phyloP scores from a whole-genome alignment of 1,140 invertebrate species.

The Antheraea pernyi region DNA sequence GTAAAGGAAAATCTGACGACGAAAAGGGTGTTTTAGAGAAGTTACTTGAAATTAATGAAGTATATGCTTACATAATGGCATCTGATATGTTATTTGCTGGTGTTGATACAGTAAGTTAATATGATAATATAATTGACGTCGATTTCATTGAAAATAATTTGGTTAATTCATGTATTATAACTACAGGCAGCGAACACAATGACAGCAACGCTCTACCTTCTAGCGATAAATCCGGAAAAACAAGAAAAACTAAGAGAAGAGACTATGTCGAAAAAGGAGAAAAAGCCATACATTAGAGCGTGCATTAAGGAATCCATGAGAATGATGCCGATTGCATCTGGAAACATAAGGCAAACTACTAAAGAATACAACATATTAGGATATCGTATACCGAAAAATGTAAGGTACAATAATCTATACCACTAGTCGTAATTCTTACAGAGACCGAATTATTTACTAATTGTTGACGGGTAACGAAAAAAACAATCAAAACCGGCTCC shows the following conservation, averaged over 20 bases:
- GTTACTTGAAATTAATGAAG: constrained; percentile 75
- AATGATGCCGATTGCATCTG: constrained; percentile 77
- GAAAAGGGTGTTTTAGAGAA: constrained; percentile 79
- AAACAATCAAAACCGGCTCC: no score
- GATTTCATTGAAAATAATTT: background rate
- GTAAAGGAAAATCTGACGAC: constrained; percentile 26
- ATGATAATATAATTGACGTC: constrained; percentile 17
- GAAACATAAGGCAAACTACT: constrained; percentile 71
- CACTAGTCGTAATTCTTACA: no score
- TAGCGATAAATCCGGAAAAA: constrained; percentile 81
- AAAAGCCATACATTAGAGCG: constrained; percentile 82
- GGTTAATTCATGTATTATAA: constrained; percentile 11
- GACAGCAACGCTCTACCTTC: constrained; percentile 79
- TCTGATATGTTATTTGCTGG: constrained; percentile 88
- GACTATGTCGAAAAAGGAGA: constrained; percentile 59
- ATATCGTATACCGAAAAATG: constrained; percentile 82
- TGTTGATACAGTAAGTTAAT: constrained; percentile 84
- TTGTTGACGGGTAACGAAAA: no score
- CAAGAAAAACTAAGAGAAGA: constrained; percentile 86
- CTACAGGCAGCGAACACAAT: constrained; percentile 59
- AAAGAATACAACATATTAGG: constrained; percentile 80
- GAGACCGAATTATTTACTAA: no score
- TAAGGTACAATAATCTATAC: constrained; percentile 48
- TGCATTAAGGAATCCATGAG: constrained; percentile 84
- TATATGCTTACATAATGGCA: constrained; percentile 82